Evolutionary conservation across 2,797 vertebrate species (phyloP).

Genomic region (Sebastes minor): DNA sequence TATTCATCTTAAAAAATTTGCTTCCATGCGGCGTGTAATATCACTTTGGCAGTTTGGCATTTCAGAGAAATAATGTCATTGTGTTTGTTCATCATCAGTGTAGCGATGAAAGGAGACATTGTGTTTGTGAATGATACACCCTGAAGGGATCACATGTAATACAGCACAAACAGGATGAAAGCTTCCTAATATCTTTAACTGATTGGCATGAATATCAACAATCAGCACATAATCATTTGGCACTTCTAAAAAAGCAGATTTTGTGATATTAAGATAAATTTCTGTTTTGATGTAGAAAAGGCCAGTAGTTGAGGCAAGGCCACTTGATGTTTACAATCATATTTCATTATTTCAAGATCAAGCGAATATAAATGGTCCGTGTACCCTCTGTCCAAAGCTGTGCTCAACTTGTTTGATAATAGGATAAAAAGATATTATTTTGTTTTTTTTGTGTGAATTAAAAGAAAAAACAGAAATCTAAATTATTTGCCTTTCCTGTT

Average conservation of each 20-base stretch:
- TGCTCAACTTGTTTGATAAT: too few species aligned
- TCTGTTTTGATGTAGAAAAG: not conserved
- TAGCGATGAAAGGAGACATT: constrained; percentile 9
- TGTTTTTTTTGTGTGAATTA: too few species aligned
- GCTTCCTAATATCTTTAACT: not conserved
- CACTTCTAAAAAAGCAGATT: not conserved
- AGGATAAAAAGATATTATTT: too few species aligned
- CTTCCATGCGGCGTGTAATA: not conserved
- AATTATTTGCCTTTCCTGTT: too few species aligned
- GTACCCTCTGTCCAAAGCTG: too few species aligned
- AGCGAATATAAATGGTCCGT: not conserved
- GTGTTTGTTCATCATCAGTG: constrained; percentile 15
- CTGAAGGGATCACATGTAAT: not conserved
- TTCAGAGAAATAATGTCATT: constrained; percentile 4
- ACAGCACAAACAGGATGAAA: not conserved
- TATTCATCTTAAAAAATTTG: not conserved
- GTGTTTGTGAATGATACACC: constrained; percentile 21
- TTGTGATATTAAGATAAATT: not conserved
- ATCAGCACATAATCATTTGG: not conserved
- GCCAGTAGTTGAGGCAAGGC: not conserved
- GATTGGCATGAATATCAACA: not conserved
- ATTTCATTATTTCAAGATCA: not conserved
- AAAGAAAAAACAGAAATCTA: too few species aligned
- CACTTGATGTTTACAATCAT: not conserved
- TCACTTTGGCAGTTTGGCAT: not conserved